phyloP scores from a whole-genome alignment of 2,797 vertebrate species.

The Chrosomus eos region DNA sequence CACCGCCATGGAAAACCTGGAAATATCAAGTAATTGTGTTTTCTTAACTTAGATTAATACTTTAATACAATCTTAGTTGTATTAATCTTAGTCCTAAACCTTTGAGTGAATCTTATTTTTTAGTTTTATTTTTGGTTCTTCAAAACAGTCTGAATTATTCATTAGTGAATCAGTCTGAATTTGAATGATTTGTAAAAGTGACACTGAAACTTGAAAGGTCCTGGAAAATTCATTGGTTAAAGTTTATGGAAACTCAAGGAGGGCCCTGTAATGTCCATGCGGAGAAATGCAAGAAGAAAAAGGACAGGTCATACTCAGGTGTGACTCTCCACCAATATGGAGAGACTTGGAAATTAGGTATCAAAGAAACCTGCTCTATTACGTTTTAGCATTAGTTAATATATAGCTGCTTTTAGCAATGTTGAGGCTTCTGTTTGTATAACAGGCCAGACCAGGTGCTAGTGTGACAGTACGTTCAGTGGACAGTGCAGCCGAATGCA shows the following conservation, averaged over 20 bases:
- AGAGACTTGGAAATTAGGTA: constrained; percentile 3
- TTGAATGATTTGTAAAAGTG: neutral
- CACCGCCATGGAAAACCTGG: neutral
- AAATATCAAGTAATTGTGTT: constrained; percentile 2
- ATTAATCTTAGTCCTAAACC: neutral
- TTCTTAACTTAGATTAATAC: neutral
- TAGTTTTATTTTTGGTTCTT: neutral
- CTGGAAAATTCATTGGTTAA: neutral
- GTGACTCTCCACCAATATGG: neutral
- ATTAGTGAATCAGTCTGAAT: neutral
- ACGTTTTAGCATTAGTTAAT: too few relatives aligned
- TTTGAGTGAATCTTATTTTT: neutral
- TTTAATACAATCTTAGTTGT: neutral
- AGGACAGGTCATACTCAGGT: neutral
- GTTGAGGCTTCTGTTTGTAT: constrained; percentile 27
- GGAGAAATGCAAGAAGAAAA: neutral
- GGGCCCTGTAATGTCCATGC: neutral
- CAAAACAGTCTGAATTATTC: neutral
- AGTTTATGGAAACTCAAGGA: neutral
- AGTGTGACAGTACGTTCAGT: constrained; percentile 4
- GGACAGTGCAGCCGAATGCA: neutral
- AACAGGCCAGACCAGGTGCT: constrained; percentile 27
- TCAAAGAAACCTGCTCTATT: neutral
- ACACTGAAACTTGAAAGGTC: neutral
- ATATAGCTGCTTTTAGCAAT: constrained; percentile 1